Evolutionary conservation across 1,140 invertebrate species (phyloP).

Genomic region (Bombus consobrinus): DNA sequence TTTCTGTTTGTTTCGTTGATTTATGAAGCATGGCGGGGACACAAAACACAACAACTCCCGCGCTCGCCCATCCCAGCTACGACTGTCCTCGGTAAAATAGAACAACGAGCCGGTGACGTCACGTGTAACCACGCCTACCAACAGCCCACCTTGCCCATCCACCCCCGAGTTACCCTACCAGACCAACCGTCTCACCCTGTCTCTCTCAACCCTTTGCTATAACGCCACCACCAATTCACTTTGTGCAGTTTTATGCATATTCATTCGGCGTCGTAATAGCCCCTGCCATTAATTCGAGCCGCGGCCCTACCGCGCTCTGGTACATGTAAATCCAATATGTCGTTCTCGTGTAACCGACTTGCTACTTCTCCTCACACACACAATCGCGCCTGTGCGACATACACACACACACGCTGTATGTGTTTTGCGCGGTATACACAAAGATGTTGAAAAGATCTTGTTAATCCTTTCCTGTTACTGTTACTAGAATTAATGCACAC

Average conservation of each 20-base stretch:
- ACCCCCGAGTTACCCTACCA: conserved; percentile 2
- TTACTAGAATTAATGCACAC: no score
- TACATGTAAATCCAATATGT: conserved; percentile 73
- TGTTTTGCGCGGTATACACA: no score
- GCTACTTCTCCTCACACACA: conserved; percentile 40
- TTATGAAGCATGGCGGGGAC: conserved; percentile 80
- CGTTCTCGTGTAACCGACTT: conserved; percentile 64
- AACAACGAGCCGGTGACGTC: conserved; percentile 76
- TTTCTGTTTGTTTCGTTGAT: conserved; percentile 81
- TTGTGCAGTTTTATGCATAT: conserved; percentile 78
- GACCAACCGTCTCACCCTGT: not conserved
- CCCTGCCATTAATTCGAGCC: conserved; percentile 69
- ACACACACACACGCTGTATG: no score
- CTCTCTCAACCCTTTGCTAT: conserved; percentile 44
- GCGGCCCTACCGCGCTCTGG: conserved; percentile 45
- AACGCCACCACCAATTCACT: conserved; percentile 74
- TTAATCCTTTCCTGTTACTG: no score
- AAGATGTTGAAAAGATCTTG: no score
- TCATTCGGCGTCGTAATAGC: conserved; percentile 74
- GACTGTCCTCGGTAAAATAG: conserved; percentile 73
- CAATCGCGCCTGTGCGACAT: no score
- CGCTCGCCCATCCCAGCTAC: conserved; percentile 50
- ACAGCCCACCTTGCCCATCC: conserved; percentile 37
- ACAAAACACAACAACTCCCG: conserved; percentile 77
- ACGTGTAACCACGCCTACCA: conserved; percentile 77